Evolutionary conservation across 2,113 vertebrate species (phyloP), one percentile per base, ranked within the genome.

Genomic region (Pollimyrus isidori): DNA sequence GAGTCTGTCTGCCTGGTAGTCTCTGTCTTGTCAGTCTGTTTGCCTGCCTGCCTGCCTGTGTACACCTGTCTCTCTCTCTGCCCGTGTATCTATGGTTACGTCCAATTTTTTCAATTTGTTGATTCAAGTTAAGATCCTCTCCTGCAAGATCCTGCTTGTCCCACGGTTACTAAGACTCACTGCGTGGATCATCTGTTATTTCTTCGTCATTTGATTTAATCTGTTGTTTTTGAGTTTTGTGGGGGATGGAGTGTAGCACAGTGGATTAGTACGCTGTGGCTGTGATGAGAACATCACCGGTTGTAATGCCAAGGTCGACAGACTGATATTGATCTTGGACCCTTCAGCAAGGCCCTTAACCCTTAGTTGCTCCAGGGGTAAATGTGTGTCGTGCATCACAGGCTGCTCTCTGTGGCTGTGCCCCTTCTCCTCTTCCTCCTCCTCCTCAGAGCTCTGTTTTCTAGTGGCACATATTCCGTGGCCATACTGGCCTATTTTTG

Each of bases 1-100:
- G 90, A 91, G 91, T 85, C 50, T 45, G 62, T 4, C 52, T 65
- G 73, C 65, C 52, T 89, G 53, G n/a, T n/a, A n/a, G n/a, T n/a
- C n/a, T n/a, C n/a, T n/a, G n/a, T n/a, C n/a, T n/a, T n/a, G n/a
- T n/a, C n/a, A 91, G 91, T 85, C 50, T 45, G 62, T 4, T 39
- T 65, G 73, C 65, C 52, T 89, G 53, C 23, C 35, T 65, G 46
- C 35, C 49, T 50, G 21, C 2, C 7, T 86, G 84, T 10, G 65
- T 69, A 9, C 26, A 26, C 26, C 65, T 58, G 3, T 58, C 53
- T 58, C 19, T 21, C 4, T 62, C 53, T 56, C 56, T 9, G 5
- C 62, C n/a, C 9, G 1, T 65, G 62, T 65, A 65, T 65, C 58
- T 65, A 65, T 65, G n/a, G 58, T 10, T 65, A 65, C 9, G 9